These are phyloP conservation scores for Cheumatopsyche charites DNA, from an alignment of 1,140 invertebrate species.

Conservation along the genomic window DNA sequence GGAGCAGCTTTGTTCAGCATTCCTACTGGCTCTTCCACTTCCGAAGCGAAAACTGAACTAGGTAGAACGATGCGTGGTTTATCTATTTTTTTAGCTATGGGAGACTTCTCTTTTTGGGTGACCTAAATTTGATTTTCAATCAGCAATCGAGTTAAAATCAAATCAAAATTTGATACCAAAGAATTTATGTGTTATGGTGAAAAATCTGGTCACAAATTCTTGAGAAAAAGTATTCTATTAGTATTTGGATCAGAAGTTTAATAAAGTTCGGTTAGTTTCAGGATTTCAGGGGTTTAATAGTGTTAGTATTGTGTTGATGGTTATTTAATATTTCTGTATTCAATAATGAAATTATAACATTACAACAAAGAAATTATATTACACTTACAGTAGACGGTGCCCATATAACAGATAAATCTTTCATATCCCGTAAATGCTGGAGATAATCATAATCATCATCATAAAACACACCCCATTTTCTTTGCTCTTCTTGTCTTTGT, in stretches of 20 bases:
- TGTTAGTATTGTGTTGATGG: too few species aligned
- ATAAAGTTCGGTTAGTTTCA: too few species aligned
- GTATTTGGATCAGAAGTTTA: too few species aligned
- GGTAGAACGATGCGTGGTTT: slow-evolving; percentile 63
- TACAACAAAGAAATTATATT: not conserved
- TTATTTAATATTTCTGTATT: too few species aligned
- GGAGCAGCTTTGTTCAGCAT: slow-evolving; percentile 87
- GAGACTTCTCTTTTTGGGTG: slow-evolving; percentile 43
- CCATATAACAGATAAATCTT: slow-evolving; percentile 53
- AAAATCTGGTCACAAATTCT: too few species aligned
- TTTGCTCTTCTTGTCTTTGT: slow-evolving; percentile 77
- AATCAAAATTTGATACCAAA: too few species aligned
- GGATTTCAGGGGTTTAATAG: too few species aligned
- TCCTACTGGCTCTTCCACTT: slow-evolving; percentile 86
- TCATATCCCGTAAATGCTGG: slow-evolving; percentile 84
- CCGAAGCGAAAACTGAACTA: slow-evolving; percentile 89
- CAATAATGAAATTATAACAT: too few species aligned
- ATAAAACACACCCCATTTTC: slow-evolving; percentile 93
- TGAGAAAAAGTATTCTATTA: too few species aligned
- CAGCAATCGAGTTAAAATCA: too few species aligned
- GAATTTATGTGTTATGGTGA: too few species aligned
- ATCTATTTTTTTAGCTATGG: not conserved
- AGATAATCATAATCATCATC: slow-evolving; percentile 97
- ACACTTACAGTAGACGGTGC: slow-evolving; percentile 39
- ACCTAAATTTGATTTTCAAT: too few species aligned